phyloP scores from a whole-genome alignment of 2,797 vertebrate species.

The Clarias laeviceps region DNA sequence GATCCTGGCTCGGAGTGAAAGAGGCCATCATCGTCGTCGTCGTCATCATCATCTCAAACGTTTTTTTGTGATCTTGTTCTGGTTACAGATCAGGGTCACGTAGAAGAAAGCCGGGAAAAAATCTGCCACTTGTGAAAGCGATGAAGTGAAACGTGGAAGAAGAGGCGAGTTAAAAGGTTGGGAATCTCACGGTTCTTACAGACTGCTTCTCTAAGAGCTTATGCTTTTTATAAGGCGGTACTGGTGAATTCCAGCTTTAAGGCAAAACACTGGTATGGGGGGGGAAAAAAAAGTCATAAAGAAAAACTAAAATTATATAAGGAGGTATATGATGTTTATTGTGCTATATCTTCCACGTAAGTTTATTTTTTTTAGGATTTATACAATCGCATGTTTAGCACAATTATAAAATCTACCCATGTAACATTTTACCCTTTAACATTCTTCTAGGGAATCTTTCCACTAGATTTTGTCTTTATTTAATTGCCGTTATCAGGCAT shows the following conservation, averaged over 20 bases:
- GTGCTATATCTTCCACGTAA: background rate
- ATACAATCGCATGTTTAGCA: background rate
- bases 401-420: too few species aligned
- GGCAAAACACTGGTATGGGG: background rate
- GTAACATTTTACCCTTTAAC: too few species aligned
- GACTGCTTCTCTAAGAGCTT: background rate
- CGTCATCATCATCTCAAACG: background rate
- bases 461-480: background rate
- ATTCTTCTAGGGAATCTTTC: background rate
- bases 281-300: background rate
- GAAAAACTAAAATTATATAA: background rate
- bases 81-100: background rate
- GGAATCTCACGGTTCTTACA: background rate
- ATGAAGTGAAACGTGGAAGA: background rate
- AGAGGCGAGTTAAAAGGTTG: background rate
- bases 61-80: conserved; percentile 18
- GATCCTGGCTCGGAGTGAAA: conserved; percentile 50
- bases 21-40: background rate
- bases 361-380: background rate
- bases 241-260: background rate
- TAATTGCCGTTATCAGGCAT: too few species aligned
- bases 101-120: background rate
- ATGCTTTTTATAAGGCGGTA: background rate
- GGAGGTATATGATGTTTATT: background rate
- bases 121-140: background rate